Base-by-base conservation (phyloP, 2,797 vertebrate species). In the Brotogeris chrysoptera region DNA sequence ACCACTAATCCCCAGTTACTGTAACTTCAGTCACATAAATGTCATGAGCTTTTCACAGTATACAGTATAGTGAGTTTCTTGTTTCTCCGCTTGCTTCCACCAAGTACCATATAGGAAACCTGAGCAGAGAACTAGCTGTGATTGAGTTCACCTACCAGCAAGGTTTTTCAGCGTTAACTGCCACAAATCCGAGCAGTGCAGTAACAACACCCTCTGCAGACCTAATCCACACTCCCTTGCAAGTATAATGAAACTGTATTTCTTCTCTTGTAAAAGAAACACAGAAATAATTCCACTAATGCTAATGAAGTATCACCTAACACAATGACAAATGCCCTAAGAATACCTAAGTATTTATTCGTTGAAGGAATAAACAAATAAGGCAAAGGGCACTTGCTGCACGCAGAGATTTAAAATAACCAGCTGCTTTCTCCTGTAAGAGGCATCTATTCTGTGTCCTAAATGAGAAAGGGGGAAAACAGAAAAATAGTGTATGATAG, bases 291-390 rank as follows among this genome's bases (percentile, higher is more conserved):
- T 61, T 85, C 23, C 38, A 74, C 27, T 66, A 80, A 60, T 38
- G 39, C 57, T 91, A 68, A 85, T 36, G 60, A 71, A 81, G n/a
- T 60, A 80, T n/a, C 50, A 80, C 49, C 36, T 49, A 86, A 71
- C 27, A 80, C n/a, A 82, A 53, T 72, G 59, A 81, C 21, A 88
- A 92, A 88, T 60, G 25, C 9, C 38, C 13, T 39, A 84, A 74
- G 41, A 91, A 86, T 65, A 71, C 41, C 65, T 27, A 60, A 57
- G 64, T 46, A 68, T 79, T 91, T 93, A 65, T 55, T 90, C 57
- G 83, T 11, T 43, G 39, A 84, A 50, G 49, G 23, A 83, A 82
- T 63, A 80, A 79, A 84, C 53, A 80, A 89, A 49, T 72, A 76
- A 93, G 57, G 47, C 65, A 94, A 87, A 90, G 23, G 68, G 18